Base-by-base conservation (phyloP, 2,113 vertebrate species). In the Silurus meridionalis region DNA sequence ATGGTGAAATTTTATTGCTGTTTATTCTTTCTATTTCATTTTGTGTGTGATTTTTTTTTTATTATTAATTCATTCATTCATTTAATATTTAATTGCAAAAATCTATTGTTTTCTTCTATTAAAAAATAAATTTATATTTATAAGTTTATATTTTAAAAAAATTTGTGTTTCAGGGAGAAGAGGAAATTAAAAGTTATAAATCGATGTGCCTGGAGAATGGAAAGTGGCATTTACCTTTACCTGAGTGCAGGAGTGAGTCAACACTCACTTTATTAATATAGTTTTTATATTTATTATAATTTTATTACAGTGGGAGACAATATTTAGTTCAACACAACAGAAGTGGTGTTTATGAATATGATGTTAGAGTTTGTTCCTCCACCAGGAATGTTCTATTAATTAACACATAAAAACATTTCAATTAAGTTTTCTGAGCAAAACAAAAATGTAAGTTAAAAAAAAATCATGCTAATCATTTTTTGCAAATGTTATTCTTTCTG, bases 161-260 rank as follows among this genome's bases (percentile, higher is more conserved):
- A 37, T 37, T 58, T 48, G 60, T 87, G 8, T 82, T 61, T 60
- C 86, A 95, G 95, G 86, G 82, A 19, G 92, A 89, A 72, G 13
- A 58, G 8, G 94, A 95, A 88, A 87, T 95, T 0, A 13, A 66
- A 9, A 89, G 90, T 60, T 95, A 91, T 87, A 91, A 88, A 6
- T 83, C 94, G 1, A 89, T 92, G 88, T 95, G 95, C 84, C 90
- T 92, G 83, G 92, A 82, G 63, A 90, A 91, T 19, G 92, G 94
- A 77, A 63, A 80, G 79, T 95, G 95, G 95, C 93, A 94, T 84
- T 90, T 88, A 58, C 83, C 92, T 82, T 89, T 95, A 53, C 94
- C 94, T 53, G 90, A 95, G 91, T 95, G 95, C 69, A 92, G 92
- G 87, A 93, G 94, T 95, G 87, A 85, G 93, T 89, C 3, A 48